These are phyloP conservation scores for Schizaphis graminum DNA, from an alignment of 2,888 invertebrate genomes.

Conservation along the genomic window DNA sequence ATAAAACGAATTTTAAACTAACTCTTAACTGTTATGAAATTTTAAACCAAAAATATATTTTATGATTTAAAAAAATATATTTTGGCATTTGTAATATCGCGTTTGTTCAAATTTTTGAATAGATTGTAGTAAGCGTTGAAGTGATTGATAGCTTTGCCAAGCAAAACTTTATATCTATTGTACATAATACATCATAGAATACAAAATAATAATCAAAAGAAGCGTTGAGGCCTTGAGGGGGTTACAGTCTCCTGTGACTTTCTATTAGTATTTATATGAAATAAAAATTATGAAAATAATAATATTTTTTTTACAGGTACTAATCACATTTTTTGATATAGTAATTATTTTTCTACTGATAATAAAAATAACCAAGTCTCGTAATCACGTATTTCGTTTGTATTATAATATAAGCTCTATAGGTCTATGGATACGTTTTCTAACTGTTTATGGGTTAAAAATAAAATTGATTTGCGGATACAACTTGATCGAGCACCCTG, in stretches of 20 bases:
- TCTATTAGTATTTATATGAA: too few relatives aligned
- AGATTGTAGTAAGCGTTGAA: not conserved
- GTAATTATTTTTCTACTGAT: too few relatives aligned
- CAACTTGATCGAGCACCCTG: not conserved
- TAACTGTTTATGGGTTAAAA: not conserved
- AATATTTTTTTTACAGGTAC: too few relatives aligned
- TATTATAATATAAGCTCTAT: too few relatives aligned
- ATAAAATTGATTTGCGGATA: not conserved
- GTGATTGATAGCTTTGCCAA: not conserved
- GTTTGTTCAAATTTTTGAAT: not conserved
- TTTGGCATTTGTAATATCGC: not conserved
- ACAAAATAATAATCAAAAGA: too few relatives aligned
- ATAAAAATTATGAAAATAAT: too few relatives aligned
- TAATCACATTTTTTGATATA: too few relatives aligned
- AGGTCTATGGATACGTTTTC: too few relatives aligned
- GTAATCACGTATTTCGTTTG: not conserved
- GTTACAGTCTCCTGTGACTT: too few relatives aligned
- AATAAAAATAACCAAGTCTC: not conserved
- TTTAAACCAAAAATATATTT: conserved; percentile 1
- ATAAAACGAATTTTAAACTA: not conserved
- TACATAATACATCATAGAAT: not conserved
- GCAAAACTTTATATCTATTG: not conserved
- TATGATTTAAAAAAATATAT: not conserved
- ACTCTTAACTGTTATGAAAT: not conserved
- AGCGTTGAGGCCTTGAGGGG: too few relatives aligned